Evolutionary conservation across 2,888 invertebrate species (phyloP).

Genomic region (Yponomeuta cagnagella): DNA sequence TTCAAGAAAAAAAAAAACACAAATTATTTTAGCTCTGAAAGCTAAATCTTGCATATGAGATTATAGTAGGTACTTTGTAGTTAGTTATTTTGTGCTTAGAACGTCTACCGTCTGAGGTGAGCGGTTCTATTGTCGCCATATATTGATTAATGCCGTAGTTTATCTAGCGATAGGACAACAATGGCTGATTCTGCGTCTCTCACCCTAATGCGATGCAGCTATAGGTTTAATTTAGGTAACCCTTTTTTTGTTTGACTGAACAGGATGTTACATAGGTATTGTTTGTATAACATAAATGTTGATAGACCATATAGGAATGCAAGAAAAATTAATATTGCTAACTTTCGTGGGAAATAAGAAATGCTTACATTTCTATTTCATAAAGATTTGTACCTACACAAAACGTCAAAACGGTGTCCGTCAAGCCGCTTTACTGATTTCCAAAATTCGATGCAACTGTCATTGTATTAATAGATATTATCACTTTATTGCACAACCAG

Average conservation of each 20-base stretch:
- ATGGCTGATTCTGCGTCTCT: slow-evolving; percentile 47
- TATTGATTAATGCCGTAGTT: slow-evolving; percentile 71
- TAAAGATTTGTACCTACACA: too few relatives aligned
- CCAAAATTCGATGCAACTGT: too few relatives aligned
- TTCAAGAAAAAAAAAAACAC: too few relatives aligned
- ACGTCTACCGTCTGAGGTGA: slow-evolving; percentile 47
- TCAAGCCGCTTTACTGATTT: background rate
- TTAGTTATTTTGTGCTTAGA: slow-evolving; percentile 27
- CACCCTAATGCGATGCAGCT: slow-evolving; percentile 61
- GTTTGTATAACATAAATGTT: too few relatives aligned
- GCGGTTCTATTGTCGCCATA: slow-evolving; percentile 60
- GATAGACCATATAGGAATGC: too few relatives aligned
- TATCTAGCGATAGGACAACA: slow-evolving; percentile 73
- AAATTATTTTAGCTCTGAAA: too few relatives aligned
- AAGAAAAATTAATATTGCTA: too few relatives aligned
- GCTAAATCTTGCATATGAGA: too few relatives aligned
- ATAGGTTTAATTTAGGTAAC: slow-evolving; percentile 57
- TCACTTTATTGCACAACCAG: too few relatives aligned
- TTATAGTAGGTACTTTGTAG: background rate
- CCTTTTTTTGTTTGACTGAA: slow-evolving; percentile 36
- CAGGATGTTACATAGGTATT: slow-evolving; percentile 44
- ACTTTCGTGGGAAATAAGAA: too few relatives aligned
- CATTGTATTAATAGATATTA: too few relatives aligned
- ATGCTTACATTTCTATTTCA: too few relatives aligned
- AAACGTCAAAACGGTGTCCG: background rate